These are phyloP conservation scores for Urocolius indicus DNA, from an alignment of 2,113 vertebrate species.

Conservation along the genomic window DNA sequence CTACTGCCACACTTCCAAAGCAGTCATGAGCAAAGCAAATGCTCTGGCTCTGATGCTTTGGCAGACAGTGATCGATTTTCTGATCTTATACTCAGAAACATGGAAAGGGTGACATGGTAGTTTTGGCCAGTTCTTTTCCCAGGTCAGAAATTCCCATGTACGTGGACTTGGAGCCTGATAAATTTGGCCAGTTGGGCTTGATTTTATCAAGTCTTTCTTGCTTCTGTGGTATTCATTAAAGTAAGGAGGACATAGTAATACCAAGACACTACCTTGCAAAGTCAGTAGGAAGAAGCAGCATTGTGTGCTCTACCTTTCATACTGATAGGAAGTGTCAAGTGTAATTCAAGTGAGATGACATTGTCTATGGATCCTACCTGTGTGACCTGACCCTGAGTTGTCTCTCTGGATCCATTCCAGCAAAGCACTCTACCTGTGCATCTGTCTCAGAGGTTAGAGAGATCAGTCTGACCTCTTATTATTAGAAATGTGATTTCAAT, in stretches of 20 bases:
- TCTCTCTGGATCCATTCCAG: neutral
- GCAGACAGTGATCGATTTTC: neutral
- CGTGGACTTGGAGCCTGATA: neutral
- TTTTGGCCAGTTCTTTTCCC: neutral
- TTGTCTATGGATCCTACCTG: rapidly evolving
- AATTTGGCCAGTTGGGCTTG: neutral
- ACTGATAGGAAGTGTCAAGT: neutral
- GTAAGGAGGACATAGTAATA: neutral
- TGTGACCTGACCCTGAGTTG: neutral
- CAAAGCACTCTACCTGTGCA: neutral
- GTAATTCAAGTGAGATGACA: neutral
- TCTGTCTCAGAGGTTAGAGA: neutral
- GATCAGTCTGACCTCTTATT: neutral
- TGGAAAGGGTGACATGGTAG: rapidly evolving
- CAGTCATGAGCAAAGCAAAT: neutral
- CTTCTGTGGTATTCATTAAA: neutral
- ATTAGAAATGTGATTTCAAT: neutral
- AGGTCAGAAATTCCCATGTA: neutral
- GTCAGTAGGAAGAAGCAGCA: neutral
- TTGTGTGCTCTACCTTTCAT: neutral
- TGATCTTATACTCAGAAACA: neutral
- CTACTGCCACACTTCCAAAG: neutral
- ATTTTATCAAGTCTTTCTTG: neutral
- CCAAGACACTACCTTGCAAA: neutral
- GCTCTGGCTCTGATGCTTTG: neutral